Evolutionary conservation across 2,797 vertebrate species (phyloP), one percentile per base, ranked within the genome.

Genomic region (Phrynocephalus vlangalii): DNA sequence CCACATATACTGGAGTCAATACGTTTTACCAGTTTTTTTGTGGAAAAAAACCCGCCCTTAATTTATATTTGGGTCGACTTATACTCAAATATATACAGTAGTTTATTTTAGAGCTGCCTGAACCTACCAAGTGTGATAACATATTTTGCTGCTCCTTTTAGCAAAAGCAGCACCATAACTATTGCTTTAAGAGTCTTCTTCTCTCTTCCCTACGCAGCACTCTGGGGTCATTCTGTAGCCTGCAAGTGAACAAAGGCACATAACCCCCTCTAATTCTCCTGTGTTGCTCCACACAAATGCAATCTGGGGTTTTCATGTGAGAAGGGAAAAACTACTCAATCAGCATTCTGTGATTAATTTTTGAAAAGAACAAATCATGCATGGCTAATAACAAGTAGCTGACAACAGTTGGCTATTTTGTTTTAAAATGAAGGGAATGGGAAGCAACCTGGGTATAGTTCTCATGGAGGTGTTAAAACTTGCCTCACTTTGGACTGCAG

Each of bases 271-370:
- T 7, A 44, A 1, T 84, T 33, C 84, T 72, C 13, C n/a, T n/a
- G 77, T 85, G 77, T 80, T 67, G 56, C 81, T 88, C 50, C 30
- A 24, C 28, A 77, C 52, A 83, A 52, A 87, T 70, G 22, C 70
- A 72, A 22, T 72, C 87, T 88, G 75, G 76, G 63, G 70, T 71
- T 87, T 78, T 30, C 15, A 38, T 83, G 50, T 76, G 52, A 44
- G 71, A 33, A 44, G 8, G 1, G 60, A 79, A n/a, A 24, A 84
- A 16, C 8, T 75, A 33, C 71, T 63, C 68, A 38, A 85, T 75
- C n/a, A 88, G 63, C 18, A 73, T 48, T 79, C 63, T 78, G 52
- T 24, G 33, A 6, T 84, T 48, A 71, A 52, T 48, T 86, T 85
- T 44, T 86, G 28, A 18, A n/a, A 56, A 56, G 6, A 52, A 44